These are phyloP conservation scores for Pyrocephalus nanus DNA, from an alignment of 2,797 vertebrate genomes.

Conservation along the genomic window DNA sequence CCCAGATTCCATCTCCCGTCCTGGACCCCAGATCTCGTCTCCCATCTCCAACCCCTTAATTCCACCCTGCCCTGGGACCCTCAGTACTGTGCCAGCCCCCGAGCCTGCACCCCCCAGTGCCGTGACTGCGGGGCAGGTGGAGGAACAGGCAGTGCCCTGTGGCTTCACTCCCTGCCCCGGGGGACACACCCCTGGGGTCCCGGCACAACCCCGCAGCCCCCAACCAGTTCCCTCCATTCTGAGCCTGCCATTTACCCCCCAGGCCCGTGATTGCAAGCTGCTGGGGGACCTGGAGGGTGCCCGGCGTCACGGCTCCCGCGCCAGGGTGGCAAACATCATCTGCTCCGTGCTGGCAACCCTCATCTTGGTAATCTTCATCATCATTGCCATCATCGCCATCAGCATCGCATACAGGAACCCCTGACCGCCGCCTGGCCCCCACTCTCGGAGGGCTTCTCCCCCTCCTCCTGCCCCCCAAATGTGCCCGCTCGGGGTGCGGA, in stretches of 20 bases:
- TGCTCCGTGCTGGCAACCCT: not conserved
- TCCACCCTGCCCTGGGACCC: not conserved
- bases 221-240: rapidly evolving
- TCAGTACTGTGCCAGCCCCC: too few species aligned
- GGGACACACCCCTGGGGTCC: rapidly evolving
- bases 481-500: rapidly evolving
- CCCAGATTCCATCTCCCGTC: not conserved
- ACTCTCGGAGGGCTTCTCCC: not conserved
- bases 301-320: slow-evolving; percentile 80
- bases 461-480: not conserved
- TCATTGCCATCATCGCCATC: rapidly evolving
- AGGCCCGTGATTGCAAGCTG: slow-evolving; percentile 90
- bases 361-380: rapidly evolving
- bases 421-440: rapidly evolving
- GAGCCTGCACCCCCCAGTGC: not conserved
- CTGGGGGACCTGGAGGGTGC: slow-evolving; percentile 86
- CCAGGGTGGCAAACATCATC: slow-evolving; percentile 87
- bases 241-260: not conserved
- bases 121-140: rapidly evolving
- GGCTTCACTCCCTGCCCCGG: not conserved
- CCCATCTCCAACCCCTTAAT: too few species aligned
- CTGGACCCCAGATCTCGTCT: not conserved
- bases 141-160: rapidly evolving
- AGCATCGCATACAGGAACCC: rapidly evolving
- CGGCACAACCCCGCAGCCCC: not conserved